Evolutionary conservation across 2,797 vertebrate genomes (phyloP).

Genomic region (Acomys russatus): DNA sequence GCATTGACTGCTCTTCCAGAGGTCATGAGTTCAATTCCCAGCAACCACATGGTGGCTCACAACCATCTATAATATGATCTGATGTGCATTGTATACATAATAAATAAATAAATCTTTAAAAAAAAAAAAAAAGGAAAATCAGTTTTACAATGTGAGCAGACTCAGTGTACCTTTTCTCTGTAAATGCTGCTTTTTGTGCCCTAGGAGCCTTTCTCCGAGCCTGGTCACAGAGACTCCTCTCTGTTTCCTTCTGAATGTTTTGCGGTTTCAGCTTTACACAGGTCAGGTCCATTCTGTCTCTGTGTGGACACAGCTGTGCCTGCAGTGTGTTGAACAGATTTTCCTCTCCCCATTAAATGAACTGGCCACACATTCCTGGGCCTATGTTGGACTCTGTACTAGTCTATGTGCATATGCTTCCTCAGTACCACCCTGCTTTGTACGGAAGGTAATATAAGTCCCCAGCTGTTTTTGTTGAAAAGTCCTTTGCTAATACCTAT

Average conservation of each 20-base stretch:
- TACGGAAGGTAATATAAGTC: not conserved
- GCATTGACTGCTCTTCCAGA: too few species aligned
- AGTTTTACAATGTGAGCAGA: not conserved
- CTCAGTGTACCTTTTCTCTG: not conserved
- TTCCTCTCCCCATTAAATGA: conserved; percentile 48
- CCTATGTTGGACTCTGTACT: not conserved
- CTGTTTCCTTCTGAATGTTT: conserved; percentile 13
- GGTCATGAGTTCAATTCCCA: too few species aligned
- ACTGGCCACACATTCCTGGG: not conserved
- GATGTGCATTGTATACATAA: too few species aligned
- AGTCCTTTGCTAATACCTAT: not conserved
- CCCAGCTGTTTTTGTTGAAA: conserved; percentile 35
- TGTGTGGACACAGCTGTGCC: conserved; percentile 7
- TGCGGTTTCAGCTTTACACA: not conserved
- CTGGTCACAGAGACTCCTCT: conserved; percentile 23
- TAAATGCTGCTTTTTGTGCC: conserved; percentile 26
- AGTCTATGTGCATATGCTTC: not conserved
- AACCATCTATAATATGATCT: too few species aligned
- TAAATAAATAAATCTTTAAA: too few species aligned
- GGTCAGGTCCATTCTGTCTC: not conserved
- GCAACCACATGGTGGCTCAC: too few species aligned
- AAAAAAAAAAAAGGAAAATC: too few species aligned
- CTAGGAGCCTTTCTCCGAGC: conserved; percentile 13
- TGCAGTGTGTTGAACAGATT: conserved; percentile 56
- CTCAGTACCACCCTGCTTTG: not conserved